Conservation (phyloP, 2,797 vertebrate genomes). For the Trachurus trachurus region DNA sequence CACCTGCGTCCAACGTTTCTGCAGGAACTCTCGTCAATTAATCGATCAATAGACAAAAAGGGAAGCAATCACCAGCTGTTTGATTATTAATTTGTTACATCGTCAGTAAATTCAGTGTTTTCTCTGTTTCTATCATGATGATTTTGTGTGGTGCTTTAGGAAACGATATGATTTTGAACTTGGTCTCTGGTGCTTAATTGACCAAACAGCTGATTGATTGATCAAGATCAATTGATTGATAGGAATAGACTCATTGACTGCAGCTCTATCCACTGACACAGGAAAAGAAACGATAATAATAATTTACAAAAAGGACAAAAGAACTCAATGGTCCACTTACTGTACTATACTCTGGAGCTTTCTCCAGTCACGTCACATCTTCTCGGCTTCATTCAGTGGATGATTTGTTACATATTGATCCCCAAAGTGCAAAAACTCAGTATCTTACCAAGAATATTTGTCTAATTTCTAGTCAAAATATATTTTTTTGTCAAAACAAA, state of each 20-base stretch:
- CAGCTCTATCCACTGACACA: not conserved
- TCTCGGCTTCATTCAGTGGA: not conserved
- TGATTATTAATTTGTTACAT: not conserved
- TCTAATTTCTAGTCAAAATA: too few species aligned
- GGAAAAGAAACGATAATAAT: not conserved
- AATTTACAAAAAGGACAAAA: not conserved
- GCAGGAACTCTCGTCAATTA: not conserved
- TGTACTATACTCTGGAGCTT: not conserved
- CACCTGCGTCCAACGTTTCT: not conserved
- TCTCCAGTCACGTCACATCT: slow-evolving; percentile 1
- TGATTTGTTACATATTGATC: not conserved
- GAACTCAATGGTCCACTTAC: not conserved
- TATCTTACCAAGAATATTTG: too few species aligned
- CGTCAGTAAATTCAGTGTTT: not conserved
- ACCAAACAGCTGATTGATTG: not conserved
- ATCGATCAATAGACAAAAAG: not conserved
- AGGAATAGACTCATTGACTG: not conserved
- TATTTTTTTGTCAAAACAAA: too few species aligned
- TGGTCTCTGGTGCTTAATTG: not conserved
- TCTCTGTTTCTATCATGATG: not conserved
- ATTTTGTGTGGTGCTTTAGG: not conserved
- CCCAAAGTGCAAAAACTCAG: too few species aligned
- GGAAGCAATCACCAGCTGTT: not conserved
- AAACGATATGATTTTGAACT: not conserved
- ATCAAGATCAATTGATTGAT: not conserved